phyloP scores from a whole-genome alignment of 2,113 vertebrate species.

The Vombatus ursinus region DNA sequence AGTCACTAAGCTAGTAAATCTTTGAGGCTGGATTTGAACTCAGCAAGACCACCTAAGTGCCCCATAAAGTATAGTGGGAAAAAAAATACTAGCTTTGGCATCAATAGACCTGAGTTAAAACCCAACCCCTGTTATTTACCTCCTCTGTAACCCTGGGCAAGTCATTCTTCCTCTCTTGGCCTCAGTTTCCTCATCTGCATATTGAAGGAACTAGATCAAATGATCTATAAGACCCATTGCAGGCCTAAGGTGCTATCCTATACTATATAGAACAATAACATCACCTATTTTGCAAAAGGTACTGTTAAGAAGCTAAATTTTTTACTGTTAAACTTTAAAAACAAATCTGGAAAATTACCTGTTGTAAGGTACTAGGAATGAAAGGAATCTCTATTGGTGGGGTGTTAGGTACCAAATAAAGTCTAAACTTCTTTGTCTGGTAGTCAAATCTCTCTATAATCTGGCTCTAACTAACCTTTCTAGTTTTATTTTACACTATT shows the following conservation, averaged over 20 bases:
- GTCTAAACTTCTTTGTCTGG: background rate
- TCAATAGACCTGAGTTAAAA: background rate
- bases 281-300: background rate
- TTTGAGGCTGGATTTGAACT: too few relatives aligned
- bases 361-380: background rate
- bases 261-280: background rate
- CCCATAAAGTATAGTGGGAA: too few relatives aligned
- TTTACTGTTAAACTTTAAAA: background rate
- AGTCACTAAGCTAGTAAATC: too few relatives aligned
- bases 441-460: background rate
- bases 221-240: background rate
- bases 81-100: background rate
- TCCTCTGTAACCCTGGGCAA: background rate
- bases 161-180: background rate
- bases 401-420: background rate
- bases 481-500: background rate
- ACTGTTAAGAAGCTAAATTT: background rate
- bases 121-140: background rate
- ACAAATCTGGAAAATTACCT: background rate
- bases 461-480: background rate
- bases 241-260: background rate
- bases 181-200: background rate
- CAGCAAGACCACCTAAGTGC: too few relatives aligned
- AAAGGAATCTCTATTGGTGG: background rate
- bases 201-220: background rate